These are phyloP conservation scores for Drosophila borborema DNA, from an alignment of 2,888 invertebrate species.

Conservation along the genomic window DNA sequence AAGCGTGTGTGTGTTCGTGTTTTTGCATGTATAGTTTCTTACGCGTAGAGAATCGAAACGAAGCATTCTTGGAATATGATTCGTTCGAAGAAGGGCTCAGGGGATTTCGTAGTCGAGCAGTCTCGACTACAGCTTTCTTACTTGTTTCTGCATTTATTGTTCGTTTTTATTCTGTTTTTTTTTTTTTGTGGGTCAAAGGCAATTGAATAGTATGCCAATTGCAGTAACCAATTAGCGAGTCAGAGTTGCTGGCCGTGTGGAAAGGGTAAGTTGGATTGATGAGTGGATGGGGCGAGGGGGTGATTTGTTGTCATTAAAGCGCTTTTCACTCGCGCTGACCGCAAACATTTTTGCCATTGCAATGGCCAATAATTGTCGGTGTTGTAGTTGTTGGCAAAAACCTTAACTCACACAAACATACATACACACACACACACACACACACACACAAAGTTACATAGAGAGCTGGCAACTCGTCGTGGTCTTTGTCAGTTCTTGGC, in stretches of 20 bases:
- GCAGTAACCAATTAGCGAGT: constrained; percentile 71
- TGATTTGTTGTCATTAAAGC: constrained; percentile 14
- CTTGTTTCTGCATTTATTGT: constrained; percentile 20
- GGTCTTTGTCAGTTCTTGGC: constrained; percentile 69
- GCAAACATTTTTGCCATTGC: constrained; percentile 42
- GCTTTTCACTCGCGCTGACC: constrained; percentile 47
- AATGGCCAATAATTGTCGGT: constrained; percentile 38
- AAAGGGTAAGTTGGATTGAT: background rate
- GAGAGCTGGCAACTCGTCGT: constrained; percentile 21
- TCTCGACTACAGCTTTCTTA: no score
- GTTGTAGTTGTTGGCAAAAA: constrained; percentile 29
- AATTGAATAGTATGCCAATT: constrained; percentile 67
- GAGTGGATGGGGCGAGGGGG: background rate
- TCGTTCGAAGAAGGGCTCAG: no score
- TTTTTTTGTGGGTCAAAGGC: constrained; percentile 66
- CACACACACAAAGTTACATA: background rate
- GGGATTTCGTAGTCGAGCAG: no score
- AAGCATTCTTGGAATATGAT: no score
- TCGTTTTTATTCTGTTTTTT: constrained; percentile 38
- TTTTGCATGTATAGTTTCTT: no score
- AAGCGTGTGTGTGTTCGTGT: no score
- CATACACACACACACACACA: background rate
- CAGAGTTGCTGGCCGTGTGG: background rate
- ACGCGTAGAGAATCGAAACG: no score
- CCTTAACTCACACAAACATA: constrained; percentile 14